Evolutionary conservation across 2,113 vertebrate genomes (phyloP).

Genomic region (Myiozetetes cayanensis): DNA sequence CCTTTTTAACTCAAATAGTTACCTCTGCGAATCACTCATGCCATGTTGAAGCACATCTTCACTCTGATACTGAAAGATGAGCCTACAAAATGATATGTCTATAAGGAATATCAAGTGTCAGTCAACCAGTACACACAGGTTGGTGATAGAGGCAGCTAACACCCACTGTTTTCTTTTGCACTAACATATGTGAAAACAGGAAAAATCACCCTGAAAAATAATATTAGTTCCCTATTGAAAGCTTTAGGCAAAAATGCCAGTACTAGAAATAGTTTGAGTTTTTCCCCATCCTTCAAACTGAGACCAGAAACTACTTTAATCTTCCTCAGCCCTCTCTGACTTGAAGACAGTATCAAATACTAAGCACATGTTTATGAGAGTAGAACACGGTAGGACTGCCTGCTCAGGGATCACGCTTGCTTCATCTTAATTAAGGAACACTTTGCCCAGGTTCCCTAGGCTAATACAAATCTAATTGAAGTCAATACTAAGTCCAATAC

Average conservation of each 20-base stretch:
- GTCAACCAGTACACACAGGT: background rate
- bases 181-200: background rate
- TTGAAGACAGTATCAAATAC: background rate
- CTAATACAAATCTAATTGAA: slow-evolving; percentile 36
- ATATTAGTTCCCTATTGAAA: background rate
- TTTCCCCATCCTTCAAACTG: background rate
- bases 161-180: background rate
- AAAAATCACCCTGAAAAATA: background rate
- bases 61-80: background rate
- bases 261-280: background rate
- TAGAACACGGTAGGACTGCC: background rate
- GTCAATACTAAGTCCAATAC: background rate
- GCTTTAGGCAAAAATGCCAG: background rate
- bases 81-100: background rate
- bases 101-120: background rate
- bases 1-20: slow-evolving; percentile 55
- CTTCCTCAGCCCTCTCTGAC: background rate
- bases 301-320: background rate
- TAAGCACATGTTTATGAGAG: background rate
- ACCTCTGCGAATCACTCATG: background rate
- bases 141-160: background rate
- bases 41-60: slow-evolving; percentile 31
- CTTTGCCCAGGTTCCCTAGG: background rate
- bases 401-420: background rate
- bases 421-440: slow-evolving; percentile 52